Conservation (phyloP, 1,140 invertebrate genomes). For the Eulimnadia texana region DNA sequence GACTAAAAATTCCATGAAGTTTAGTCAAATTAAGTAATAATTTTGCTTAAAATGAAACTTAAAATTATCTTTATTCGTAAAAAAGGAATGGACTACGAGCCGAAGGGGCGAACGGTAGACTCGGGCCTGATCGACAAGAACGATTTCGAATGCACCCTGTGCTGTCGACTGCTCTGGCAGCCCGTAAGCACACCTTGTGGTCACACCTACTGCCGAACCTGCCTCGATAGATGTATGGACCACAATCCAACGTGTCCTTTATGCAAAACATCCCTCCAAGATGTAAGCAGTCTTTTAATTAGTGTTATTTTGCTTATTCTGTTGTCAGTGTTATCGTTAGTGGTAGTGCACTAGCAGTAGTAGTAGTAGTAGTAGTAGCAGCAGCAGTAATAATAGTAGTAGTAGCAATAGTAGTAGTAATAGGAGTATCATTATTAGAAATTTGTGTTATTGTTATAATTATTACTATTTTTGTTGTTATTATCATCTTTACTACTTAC, state of each 20-base stretch:
- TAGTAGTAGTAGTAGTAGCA: too few species aligned
- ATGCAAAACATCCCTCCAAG: conserved; percentile 58
- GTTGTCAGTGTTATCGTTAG: neutral
- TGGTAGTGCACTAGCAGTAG: neutral
- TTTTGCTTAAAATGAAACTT: too few species aligned
- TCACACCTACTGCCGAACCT: conserved; percentile 70
- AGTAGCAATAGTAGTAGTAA: too few species aligned
- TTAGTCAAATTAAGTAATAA: too few species aligned
- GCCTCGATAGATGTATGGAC: conserved; percentile 67
- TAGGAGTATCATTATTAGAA: too few species aligned
- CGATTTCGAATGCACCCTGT: conserved; percentile 75
- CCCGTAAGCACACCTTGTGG: conserved; percentile 83
- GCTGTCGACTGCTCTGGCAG: conserved; percentile 59
- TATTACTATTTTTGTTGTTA: too few species aligned
- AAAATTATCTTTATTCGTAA: neutral
- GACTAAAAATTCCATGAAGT: too few species aligned
- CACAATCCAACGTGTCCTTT: conserved; percentile 70
- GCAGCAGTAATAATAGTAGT: too few species aligned
- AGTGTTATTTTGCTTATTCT: neutral
- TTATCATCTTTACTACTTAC: too few species aligned
- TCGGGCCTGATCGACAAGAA: conserved; percentile 23
- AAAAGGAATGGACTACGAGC: neutral
- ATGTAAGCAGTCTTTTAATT: conserved; percentile 19
- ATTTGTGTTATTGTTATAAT: too few species aligned
- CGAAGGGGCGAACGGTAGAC: conserved; percentile 7